Conservation (phyloP, 2,888 invertebrate species). For the Nipponacmea schrenckii region DNA sequence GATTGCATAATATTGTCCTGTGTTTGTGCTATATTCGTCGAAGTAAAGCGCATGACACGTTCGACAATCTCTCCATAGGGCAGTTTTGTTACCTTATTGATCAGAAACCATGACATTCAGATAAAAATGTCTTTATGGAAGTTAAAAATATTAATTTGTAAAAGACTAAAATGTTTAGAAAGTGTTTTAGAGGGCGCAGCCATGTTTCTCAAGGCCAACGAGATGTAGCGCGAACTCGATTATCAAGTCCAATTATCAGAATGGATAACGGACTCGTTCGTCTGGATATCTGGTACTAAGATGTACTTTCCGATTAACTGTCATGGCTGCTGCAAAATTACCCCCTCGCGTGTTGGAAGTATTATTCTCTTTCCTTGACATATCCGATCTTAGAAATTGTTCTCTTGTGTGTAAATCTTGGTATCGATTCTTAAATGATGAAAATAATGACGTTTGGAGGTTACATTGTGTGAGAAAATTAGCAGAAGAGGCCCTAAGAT, state of each 20-base stretch:
- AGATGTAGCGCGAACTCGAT: not conserved
- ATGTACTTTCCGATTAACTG: constrained; percentile 15
- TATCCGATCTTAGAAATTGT: constrained; percentile 88
- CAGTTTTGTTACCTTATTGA: too few relatives aligned
- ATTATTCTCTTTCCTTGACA: constrained; percentile 85
- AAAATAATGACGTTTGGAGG: constrained; percentile 96
- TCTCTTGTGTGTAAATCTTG: constrained; percentile 92
- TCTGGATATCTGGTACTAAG: not conserved
- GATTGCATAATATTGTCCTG: too few relatives aligned
- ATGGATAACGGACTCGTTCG: not conserved
- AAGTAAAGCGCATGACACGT: too few relatives aligned
- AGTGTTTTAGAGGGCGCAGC: too few relatives aligned
- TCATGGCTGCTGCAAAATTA: constrained; percentile 59
- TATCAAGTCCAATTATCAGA: not conserved
- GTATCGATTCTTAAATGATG: constrained; percentile 89
- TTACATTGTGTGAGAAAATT: constrained; percentile 86
- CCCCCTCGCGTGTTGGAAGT: constrained; percentile 59
- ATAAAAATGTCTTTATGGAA: too few relatives aligned
- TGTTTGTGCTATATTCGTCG: too few relatives aligned
- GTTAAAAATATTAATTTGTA: too few relatives aligned
- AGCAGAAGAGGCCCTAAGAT: constrained; percentile 87
- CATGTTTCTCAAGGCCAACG: not conserved
- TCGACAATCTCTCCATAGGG: too few relatives aligned
- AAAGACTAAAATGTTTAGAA: too few relatives aligned
- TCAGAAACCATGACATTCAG: too few relatives aligned